Percentiles rank a stretch among this genome's conserved stretches.
Conservation (phyloP, 2,888 invertebrate genomes). For the Xanthia icteritia region DNA sequence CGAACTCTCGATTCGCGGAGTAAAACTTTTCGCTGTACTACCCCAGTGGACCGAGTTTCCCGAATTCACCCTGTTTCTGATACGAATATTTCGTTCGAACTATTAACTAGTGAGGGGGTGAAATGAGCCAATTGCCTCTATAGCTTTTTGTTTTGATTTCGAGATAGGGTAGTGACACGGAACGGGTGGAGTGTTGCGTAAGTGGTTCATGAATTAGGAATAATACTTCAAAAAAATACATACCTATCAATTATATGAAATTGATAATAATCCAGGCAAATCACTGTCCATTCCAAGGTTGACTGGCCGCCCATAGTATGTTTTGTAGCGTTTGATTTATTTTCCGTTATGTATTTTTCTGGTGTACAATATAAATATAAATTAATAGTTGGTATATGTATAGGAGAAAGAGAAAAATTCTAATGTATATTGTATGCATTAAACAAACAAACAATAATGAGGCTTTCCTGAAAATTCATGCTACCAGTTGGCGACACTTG, state of each 20-base stretch:
- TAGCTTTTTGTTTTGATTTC: conserved; percentile 52
- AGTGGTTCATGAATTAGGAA: not conserved
- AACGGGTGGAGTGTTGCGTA: conserved; percentile 9
- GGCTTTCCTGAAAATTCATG: too few relatives aligned
- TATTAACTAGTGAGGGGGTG: conserved; percentile 58
- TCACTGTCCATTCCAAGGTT: too few relatives aligned
- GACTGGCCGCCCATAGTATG: too few relatives aligned
- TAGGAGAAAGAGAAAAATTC: too few relatives aligned
- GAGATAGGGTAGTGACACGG: conserved; percentile 29
- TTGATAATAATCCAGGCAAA: not conserved
- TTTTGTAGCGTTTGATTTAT: too few relatives aligned
- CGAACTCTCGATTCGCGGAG: conserved; percentile 73
- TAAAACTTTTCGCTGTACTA: conserved; percentile 70
- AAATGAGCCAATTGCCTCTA: conserved; percentile 50
- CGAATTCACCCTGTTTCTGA: conserved; percentile 46
- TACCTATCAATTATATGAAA: not conserved
- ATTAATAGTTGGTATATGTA: too few relatives aligned
- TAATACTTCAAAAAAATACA: not conserved
- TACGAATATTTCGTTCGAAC: conserved; percentile 61
- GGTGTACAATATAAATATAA: too few relatives aligned
- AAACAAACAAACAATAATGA: not conserved
- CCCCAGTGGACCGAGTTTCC: conserved; percentile 46
- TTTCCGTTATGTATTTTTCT: too few relatives aligned
- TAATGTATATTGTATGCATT: too few relatives aligned
- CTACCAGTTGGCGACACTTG: too few relatives aligned